Evolutionary conservation across 1,140 invertebrate genomes (phyloP).

Genomic region (Papilio dardanus): DNA sequence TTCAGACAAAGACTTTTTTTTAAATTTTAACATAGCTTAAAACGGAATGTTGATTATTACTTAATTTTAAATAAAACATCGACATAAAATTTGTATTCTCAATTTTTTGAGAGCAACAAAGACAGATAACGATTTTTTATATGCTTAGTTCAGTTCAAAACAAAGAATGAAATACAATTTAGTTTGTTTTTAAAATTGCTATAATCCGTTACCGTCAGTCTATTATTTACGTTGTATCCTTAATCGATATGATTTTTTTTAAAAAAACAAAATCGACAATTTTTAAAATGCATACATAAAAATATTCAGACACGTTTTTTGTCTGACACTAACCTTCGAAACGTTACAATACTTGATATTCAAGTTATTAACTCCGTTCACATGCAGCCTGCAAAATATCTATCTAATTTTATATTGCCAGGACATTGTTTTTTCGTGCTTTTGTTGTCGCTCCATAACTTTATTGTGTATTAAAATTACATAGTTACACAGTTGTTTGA

Average conservation of each 20-base stretch:
- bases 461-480: background rate
- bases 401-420: slow-evolving; percentile 28
- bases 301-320: slow-evolving; percentile 31
- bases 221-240: background rate
- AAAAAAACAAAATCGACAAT: slow-evolving; percentile 7
- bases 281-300: slow-evolving; percentile 21
- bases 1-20: background rate
- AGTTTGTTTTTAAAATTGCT: background rate
- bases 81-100: background rate
- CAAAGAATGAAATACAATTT: background rate
- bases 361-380: slow-evolving; percentile 37
- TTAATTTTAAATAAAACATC: background rate
- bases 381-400: slow-evolving; percentile 34
- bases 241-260: background rate
- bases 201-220: background rate
- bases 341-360: slow-evolving; percentile 36
- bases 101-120: background rate
- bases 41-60: background rate
- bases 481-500: background rate
- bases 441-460: background rate
- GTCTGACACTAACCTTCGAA: slow-evolving; percentile 32
- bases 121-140: background rate
- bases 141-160: background rate
- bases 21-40: background rate
- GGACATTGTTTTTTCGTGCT: background rate